These are phyloP conservation scores for Leptobrachium leishanense DNA, from an alignment of 2,113 vertebrate genomes.

Conservation along the genomic window DNA sequence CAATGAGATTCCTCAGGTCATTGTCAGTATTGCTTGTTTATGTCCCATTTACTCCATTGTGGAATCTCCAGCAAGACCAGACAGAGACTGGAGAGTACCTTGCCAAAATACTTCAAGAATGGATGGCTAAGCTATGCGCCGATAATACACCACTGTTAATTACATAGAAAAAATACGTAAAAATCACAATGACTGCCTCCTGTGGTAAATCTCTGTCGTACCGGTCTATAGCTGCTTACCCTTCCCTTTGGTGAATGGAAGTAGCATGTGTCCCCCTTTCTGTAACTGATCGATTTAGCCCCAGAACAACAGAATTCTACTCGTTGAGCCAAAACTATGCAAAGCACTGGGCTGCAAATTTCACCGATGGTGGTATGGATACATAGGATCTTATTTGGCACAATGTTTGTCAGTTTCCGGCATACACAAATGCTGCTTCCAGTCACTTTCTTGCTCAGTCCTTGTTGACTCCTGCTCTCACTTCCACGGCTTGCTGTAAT, in stretches of 20 bases:
- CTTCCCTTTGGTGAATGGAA: slow-evolving; percentile 7
- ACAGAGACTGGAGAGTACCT: background rate
- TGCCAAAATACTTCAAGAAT: background rate
- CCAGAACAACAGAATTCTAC: no score
- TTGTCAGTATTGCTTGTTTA: no score
- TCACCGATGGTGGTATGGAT: no score
- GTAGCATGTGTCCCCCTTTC: background rate
- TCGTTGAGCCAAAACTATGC: no score
- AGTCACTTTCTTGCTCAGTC: slow-evolving; percentile 41
- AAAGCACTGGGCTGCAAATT: no score
- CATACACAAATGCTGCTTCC: slow-evolving; percentile 32
- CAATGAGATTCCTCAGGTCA: no score
- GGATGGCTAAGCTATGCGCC: background rate
- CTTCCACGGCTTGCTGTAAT: slow-evolving; percentile 77
- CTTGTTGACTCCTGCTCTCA: slow-evolving; percentile 44
- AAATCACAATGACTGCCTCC: no score
- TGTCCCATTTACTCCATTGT: background rate
- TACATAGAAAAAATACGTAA: no score
- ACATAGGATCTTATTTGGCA: no score
- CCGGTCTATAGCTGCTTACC: slow-evolving; percentile 3
- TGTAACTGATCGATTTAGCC: no score
- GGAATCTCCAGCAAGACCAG: slow-evolving; percentile 24
- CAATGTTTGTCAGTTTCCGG: no score
- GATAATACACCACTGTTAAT: no score
- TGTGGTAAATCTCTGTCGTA: background rate